A percentile compares a stretch with the other conserved stretches of the same genome.
These are phyloP conservation scores for Trachythela sp. DNA, from an alignment of 64 coral and sea anemone genomes.

Conservation along the genomic window DNA sequence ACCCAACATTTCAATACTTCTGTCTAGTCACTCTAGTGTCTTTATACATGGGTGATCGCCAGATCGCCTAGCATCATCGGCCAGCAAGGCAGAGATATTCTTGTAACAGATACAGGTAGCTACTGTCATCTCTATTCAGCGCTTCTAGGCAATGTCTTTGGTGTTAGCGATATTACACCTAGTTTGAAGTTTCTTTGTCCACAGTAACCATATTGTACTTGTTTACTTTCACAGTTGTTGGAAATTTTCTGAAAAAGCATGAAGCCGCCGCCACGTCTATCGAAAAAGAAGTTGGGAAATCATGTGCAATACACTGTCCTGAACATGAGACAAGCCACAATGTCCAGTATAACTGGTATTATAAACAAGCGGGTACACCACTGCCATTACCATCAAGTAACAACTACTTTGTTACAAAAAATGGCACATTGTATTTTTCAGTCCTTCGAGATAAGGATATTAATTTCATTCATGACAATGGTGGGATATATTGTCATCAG, in stretches of 20 bases:
- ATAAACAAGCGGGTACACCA: not conserved
- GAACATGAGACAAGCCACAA: not conserved
- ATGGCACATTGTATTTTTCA: not conserved
- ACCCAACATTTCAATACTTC: no score
- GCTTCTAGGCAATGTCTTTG: no score
- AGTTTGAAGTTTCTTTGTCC: no score
- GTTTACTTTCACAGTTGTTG: not conserved
- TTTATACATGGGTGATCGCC: no score
- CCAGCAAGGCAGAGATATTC: no score
- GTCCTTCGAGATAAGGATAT: not conserved
- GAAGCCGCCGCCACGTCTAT: not conserved
- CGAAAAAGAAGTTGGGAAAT: not conserved
- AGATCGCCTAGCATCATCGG: no score
- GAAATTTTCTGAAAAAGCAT: not conserved
- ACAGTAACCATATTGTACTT: not conserved
- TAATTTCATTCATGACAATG: not conserved
- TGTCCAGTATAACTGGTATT: not conserved
- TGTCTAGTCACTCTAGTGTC: no score
- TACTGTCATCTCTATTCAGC: no score
- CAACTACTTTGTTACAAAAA: not conserved
- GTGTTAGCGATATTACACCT: no score
- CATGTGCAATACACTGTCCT: not conserved
- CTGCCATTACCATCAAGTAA: not conserved
- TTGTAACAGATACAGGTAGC: no score
- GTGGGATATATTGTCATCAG: not conserved